Conservation (phyloP, 2,797 vertebrate genomes). For the Acrocephalus scirpaceus region DNA sequence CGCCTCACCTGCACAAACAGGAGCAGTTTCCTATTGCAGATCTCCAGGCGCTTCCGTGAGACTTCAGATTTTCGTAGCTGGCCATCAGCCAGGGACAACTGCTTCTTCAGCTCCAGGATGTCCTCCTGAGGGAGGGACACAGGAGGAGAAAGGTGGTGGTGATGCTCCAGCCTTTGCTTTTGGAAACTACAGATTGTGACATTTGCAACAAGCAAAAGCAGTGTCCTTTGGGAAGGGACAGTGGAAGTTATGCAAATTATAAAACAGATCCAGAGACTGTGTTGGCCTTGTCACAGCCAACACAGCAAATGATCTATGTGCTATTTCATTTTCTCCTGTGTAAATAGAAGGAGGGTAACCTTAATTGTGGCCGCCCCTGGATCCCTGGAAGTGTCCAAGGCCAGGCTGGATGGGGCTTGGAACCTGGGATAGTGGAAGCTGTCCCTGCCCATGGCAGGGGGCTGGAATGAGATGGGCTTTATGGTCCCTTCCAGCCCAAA, state of each 20-base stretch:
- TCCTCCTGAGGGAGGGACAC: constrained; percentile 38
- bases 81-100: constrained; percentile 77
- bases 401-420: rapidly evolving
- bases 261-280: rapidly evolving
- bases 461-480: not conserved
- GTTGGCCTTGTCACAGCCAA: not conserved
- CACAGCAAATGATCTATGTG: not conserved
- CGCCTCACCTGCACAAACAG: constrained; percentile 85
- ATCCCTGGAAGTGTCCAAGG: not conserved
- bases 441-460: not conserved
- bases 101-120: constrained; percentile 78
- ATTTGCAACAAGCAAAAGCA: not conserved
- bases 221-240: not conserved
- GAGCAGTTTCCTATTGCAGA: constrained; percentile 88
- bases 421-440: not conserved
- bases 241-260: not conserved
- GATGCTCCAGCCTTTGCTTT: not conserved
- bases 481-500: not conserved
- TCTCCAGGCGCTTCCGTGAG: constrained; percentile 85
- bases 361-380: not conserved
- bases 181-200: not conserved
- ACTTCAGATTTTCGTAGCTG: constrained; percentile 86
- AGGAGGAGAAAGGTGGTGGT: not conserved
- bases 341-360: not conserved
- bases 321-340: not conserved